These are phyloP conservation scores for Clarias laeviceps DNA, from an alignment of 2,797 vertebrate species.

Conservation along the genomic window DNA sequence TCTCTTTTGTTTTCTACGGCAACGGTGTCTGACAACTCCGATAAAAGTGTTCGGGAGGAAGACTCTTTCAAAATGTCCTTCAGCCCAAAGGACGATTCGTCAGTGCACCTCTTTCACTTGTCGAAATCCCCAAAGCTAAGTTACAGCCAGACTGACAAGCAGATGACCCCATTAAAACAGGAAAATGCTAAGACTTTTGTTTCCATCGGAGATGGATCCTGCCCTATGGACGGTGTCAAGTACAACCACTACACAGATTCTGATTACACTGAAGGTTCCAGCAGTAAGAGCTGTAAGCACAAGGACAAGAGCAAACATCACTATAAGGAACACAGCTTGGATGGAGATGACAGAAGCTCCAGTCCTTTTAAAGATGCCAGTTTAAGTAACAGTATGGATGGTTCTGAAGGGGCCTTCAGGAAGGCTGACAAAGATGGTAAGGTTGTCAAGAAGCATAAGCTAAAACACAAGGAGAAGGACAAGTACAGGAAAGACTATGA, in stretches of 20 bases:
- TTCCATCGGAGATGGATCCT: slow-evolving; percentile 82
- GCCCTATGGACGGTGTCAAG: slow-evolving; percentile 82
- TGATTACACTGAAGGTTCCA: slow-evolving; percentile 91
- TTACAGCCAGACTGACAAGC: slow-evolving; percentile 90
- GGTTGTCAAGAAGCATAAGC: slow-evolving; percentile 94
- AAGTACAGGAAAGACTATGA: slow-evolving; percentile 91
- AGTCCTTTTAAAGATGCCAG: slow-evolving; percentile 88
- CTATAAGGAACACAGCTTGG: slow-evolving; percentile 84
- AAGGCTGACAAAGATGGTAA: slow-evolving; percentile 93
- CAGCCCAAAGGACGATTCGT: slow-evolving; percentile 92
- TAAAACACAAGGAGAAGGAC: slow-evolving; percentile 97
- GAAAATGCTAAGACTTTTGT: slow-evolving; percentile 90
- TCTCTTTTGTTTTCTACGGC: slow-evolving; percentile 79
- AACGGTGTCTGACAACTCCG: slow-evolving; percentile 81
- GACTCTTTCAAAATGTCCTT: slow-evolving; percentile 96
- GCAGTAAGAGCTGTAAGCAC: slow-evolving; percentile 92
- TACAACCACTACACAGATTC: slow-evolving; percentile 89
- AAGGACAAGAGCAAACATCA: slow-evolving; percentile 97
- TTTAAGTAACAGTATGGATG: slow-evolving; percentile 81
- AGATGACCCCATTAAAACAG: slow-evolving; percentile 87
- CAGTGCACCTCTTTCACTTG: slow-evolving; percentile 94
- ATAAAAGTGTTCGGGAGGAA: slow-evolving; percentile 86
- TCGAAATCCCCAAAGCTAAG: slow-evolving; percentile 92
- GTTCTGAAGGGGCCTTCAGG: slow-evolving; percentile 83
- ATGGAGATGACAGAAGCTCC: slow-evolving; percentile 84